Base-by-base conservation (phyloP, 2,888 invertebrate genomes). In the Thymelicus lineola region DNA sequence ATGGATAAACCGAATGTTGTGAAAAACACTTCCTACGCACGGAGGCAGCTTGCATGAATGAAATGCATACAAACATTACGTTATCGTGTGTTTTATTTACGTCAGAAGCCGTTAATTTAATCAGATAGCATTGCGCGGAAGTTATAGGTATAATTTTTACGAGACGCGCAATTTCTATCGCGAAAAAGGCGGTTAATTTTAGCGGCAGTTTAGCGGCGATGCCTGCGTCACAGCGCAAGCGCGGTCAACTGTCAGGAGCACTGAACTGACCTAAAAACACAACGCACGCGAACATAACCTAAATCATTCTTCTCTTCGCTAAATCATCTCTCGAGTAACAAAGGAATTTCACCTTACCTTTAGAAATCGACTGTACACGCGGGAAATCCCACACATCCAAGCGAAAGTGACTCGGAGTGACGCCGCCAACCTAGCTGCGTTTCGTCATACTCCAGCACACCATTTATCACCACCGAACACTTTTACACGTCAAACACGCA, bases 241-340 rank as follows among this genome's bases (percentile, higher is more conserved):
- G 90, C 89, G 85, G 82, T 79, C 90, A 90, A 89, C 91, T 92
- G 92, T 88, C 86, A 82, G 80, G 90, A 87, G 81, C 89, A 89
- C 82, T 93, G 92, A 93, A 89, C 83, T 93, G 93, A 93, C 93
- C 93, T 91, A 91, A 89, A 85, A 86, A 83, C 91, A 91, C 87
- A 89, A 88, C 84, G 86, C 86, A 83, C 82, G 84, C 84, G 85
- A 84, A 82, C 82, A 84, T 87, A 89, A 87, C 90, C 87, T 87
- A 68, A 74, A 75, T 68, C 68, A 74, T 67, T 73, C 71, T 67
- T 15, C 62, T 70, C 55, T 35, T 45, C 64, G 50, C 53, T 68
- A 76, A 71, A 73, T 72, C 48, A 73, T 65, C 69, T 72, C 72
- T 3, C 6, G 15, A 38, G 17, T 35, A 57, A 57, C 58, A 70